These are phyloP conservation scores for Ceuthmochares aereus DNA, from an alignment of 2,113 vertebrate species.

Conservation along the genomic window DNA sequence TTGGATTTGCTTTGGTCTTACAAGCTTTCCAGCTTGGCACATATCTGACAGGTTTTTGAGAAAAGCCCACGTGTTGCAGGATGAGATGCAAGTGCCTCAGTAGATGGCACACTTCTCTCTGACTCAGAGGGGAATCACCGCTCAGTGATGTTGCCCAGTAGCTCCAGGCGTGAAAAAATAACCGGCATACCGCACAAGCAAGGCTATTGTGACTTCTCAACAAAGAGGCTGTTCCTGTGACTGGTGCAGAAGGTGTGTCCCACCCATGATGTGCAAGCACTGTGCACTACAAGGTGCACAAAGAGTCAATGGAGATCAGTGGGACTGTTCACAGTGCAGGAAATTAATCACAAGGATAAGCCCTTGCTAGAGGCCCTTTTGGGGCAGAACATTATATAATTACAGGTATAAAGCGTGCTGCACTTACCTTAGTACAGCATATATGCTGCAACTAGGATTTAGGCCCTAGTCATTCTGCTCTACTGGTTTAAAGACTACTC, in stretches of 20 bases:
- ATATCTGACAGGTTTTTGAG: rapidly evolving
- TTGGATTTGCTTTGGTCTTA: neutral
- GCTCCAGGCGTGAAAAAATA: neutral
- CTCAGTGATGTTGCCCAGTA: neutral
- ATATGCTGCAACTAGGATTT: neutral
- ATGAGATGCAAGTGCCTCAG: neutral
- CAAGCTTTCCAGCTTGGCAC: neutral
- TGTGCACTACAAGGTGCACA: rapidly evolving
- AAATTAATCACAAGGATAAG: neutral
- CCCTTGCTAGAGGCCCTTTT: neutral
- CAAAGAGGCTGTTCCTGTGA: neutral
- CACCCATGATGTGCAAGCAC: rapidly evolving
- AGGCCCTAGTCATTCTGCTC: neutral
- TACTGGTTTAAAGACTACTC: neutral
- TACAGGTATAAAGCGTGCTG: neutral
- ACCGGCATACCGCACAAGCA: neutral
- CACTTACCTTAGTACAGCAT: neutral
- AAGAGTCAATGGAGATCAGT: neutral
- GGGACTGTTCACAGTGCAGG: rapidly evolving
- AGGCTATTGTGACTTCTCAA: neutral
- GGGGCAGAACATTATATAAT: neutral
- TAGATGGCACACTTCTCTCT: constrained; percentile 65
- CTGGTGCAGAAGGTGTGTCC: rapidly evolving
- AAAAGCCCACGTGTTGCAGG: neutral
- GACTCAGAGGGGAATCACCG: neutral